Conservation (phyloP, 2,113 vertebrate genomes). For the Malurus cyaneus region DNA sequence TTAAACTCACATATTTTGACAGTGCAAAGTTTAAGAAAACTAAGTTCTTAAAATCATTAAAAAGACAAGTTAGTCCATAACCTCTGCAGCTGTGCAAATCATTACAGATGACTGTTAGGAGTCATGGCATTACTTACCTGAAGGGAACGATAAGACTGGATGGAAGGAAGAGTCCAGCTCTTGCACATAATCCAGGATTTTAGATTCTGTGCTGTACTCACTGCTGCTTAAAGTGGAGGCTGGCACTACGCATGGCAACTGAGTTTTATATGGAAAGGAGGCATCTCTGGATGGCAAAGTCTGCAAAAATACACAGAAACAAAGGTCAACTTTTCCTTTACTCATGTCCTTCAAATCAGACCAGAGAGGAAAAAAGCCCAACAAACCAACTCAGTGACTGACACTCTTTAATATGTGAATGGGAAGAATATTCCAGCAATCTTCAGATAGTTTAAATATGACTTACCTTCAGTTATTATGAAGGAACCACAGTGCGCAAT, state of each 20-base stretch:
- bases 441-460: not conserved
- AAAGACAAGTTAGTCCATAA: not conserved
- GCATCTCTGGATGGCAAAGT: conserved; percentile 52
- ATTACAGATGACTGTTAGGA: not conserved
- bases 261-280: conserved; percentile 56
- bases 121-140: conserved; percentile 69
- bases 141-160: conserved; percentile 73
- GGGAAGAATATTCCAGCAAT: not conserved
- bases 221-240: conserved; percentile 26
- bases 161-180: conserved; percentile 75
- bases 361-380: not conserved
- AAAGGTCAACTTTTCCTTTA: not conserved
- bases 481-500: not conserved
- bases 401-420: not conserved
- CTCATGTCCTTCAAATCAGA: not conserved
- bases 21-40: not conserved
- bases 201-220: conserved; percentile 33
- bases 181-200: conserved; percentile 61
- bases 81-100: not conserved
- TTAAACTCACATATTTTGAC: not conserved
- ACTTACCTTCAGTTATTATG: not conserved
- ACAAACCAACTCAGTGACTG: not conserved
- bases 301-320: conserved; percentile 60
- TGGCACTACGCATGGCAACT: conserved; percentile 20
- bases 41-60: not conserved